Evolutionary conservation across 92 coral and sea anemone species (phyloP), one percentile per base, ranked within the genome.

Genomic region (Plumapathes pennacea): DNA sequence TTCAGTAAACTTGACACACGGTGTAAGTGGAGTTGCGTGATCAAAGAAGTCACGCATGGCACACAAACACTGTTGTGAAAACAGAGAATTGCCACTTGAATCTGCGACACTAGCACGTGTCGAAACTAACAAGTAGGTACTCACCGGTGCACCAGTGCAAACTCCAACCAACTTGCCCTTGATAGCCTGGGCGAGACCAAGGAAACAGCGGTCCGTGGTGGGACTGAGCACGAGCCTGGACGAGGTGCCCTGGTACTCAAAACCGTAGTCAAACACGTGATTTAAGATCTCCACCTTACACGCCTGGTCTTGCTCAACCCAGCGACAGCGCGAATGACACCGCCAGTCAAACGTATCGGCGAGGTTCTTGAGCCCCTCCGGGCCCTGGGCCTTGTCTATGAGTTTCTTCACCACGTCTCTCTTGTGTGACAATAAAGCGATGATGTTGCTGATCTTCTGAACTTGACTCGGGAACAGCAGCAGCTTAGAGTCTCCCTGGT

Each of bases 191-290:
- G 96, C 90, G 37, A 92, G 86, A 37, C 98, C 96, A 58, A 92
- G 69, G 37, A 84, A 77, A 55, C 98, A 92, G 67, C 85, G 80
- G 68, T 92, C 98, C n/a, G 90, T 89, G 59, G 69, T 49, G 19
- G 98, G 98, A 50, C 96, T 89, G 28, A 88, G 84, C 27, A 81
- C 98, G 31, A 89, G 62, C 65, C 98, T 80, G 42, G 96, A 70
- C 4, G 81, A 58, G 23, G 96, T 90, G 44, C 98, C 98, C 63
- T 92, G 98, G 65, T 92, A 92, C 77, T 92, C 98, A 56, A 92
- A 80, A 13, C 96, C 98, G 38, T 92, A 92, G 24, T 90, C 76
- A 72, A 92, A 89, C 36, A 41, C 42, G 72, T 72, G 64, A 53
- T 89, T 84, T 24, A 89, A 69, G 36, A 92, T 73, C 21, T 69